Evolutionary conservation across 1,140 invertebrate genomes (phyloP).

Genomic region (Drosophila gunungcola): DNA sequence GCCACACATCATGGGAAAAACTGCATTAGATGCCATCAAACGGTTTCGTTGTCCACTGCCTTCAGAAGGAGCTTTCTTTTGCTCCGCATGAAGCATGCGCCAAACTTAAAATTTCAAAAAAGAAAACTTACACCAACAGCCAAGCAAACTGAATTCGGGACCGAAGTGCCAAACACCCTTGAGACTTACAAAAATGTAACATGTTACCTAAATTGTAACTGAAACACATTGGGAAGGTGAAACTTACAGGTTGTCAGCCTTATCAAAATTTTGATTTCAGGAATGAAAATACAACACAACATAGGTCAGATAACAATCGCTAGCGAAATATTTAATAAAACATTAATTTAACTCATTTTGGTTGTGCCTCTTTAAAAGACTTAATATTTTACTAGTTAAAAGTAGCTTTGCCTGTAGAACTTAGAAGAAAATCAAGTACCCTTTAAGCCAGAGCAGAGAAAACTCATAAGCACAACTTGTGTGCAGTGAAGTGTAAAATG

Average conservation of each 20-base stretch:
- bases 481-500: slow-evolving; percentile 56
- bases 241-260: too few relatives aligned
- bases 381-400: too few relatives aligned
- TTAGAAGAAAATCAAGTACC: background rate
- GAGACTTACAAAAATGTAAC: too few relatives aligned
- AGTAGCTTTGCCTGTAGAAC: too few relatives aligned
- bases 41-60: slow-evolving; percentile 43
- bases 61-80: slow-evolving; percentile 9
- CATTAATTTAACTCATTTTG: too few relatives aligned
- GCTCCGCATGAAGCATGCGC: background rate
- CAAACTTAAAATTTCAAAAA: slow-evolving; percentile 32
- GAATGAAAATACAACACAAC: too few relatives aligned
- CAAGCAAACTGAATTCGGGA: background rate
- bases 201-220: too few relatives aligned
- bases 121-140: background rate
- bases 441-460: slow-evolving; percentile 18
- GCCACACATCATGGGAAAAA: slow-evolving; percentile 28
- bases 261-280: too few relatives aligned
- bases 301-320: too few relatives aligned
- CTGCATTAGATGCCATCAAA: slow-evolving; percentile 66
- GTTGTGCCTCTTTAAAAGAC: too few relatives aligned
- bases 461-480: slow-evolving; percentile 66
- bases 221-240: too few relatives aligned
- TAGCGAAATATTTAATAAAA: too few relatives aligned
- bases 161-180: slow-evolving; percentile 9